These are phyloP conservation scores for Sesamia inferens DNA, from an alignment of 2,888 invertebrate genomes.

Conservation along the genomic window DNA sequence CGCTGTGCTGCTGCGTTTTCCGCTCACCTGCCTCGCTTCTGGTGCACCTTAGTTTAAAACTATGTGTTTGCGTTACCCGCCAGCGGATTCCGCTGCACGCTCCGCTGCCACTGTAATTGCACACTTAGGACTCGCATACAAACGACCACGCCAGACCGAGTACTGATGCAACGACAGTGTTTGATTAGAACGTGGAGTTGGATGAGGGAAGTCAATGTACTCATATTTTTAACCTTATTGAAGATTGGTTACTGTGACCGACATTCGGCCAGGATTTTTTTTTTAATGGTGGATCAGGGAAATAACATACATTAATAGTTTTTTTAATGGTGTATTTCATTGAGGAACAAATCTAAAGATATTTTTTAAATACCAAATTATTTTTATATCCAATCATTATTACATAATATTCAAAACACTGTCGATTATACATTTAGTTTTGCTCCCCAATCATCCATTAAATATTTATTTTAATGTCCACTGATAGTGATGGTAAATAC, in stretches of 20 bases:
- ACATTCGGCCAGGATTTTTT: background rate
- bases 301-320: conserved; percentile 37
- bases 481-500: conserved; percentile 72
- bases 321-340: conserved; percentile 74
- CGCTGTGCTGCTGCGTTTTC: too few species aligned
- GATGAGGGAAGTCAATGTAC: background rate
- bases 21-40: too few species aligned
- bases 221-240: background rate
- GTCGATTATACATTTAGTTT: conserved; percentile 78
- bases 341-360: conserved; percentile 86
- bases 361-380: conserved; percentile 71
- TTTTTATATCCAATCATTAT: conserved; percentile 67
- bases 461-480: conserved; percentile 78
- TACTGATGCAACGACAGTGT: background rate
- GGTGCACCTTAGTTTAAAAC: too few species aligned
- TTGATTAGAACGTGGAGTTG: background rate
- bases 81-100: too few species aligned
- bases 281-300: background rate
- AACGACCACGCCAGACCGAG: too few species aligned
- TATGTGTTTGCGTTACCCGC: too few species aligned
- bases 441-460: conserved; percentile 83
- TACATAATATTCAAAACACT: conserved; percentile 68
- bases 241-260: background rate
- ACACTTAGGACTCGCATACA: too few species aligned
- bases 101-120: too few species aligned